phyloP scores from a whole-genome alignment of 2,797 vertebrate genomes.

The Anableps anableps region DNA sequence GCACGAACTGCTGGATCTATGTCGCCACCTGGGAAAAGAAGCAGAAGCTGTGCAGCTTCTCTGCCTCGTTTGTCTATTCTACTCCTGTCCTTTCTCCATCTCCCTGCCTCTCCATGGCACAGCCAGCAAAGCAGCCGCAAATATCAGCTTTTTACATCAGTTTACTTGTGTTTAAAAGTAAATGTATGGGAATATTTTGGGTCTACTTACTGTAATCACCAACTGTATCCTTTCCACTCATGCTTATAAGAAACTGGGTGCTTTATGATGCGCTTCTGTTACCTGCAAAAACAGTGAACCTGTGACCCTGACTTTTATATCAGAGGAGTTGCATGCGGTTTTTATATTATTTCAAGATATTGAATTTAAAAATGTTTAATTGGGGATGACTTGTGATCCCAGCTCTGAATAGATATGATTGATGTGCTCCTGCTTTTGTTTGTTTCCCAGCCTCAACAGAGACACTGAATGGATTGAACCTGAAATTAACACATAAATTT shows the following conservation, averaged over 20 bases:
- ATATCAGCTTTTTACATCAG: slow-evolving; percentile 9
- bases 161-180: slow-evolving; percentile 18
- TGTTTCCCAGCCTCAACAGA: slow-evolving; percentile 2
- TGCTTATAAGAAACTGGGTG: slow-evolving; percentile 2
- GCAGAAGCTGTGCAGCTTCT: slow-evolving; percentile 46
- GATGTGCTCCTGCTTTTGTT: slow-evolving; percentile 21
- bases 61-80: slow-evolving; percentile 35
- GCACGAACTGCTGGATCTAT: slow-evolving; percentile 66
- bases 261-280: not conserved
- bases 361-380: slow-evolving; percentile 11
- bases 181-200: slow-evolving; percentile 17
- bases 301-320: slow-evolving; percentile 18
- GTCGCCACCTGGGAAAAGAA: slow-evolving; percentile 58
- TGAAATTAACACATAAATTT: not conserved
- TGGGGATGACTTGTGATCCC: slow-evolving; percentile 19
- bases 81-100: slow-evolving; percentile 31
- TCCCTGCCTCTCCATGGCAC: slow-evolving; percentile 24
- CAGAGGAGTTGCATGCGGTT: slow-evolving; percentile 19
- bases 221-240: not conserved
- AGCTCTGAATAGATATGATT: slow-evolving; percentile 20
- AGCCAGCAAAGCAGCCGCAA: slow-evolving; percentile 39
- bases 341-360: slow-evolving; percentile 24
- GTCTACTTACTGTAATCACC: not conserved
- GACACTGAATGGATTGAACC: slow-evolving; percentile 12
- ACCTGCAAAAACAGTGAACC: not conserved